Conservation (phyloP, 2,888 invertebrate species). For the Eupithecia vulgata region DNA sequence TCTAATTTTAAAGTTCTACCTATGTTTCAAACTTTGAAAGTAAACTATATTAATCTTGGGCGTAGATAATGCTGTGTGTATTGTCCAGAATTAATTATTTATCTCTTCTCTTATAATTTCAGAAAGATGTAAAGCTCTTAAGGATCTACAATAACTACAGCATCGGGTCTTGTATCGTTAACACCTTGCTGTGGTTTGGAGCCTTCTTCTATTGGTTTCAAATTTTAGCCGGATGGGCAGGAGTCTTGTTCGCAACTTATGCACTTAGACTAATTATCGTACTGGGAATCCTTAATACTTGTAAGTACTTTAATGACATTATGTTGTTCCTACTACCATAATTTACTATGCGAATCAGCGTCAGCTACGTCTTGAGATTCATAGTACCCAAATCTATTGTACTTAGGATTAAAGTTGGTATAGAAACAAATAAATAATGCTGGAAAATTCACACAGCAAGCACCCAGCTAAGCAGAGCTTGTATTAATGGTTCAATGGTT, state of each 20-base stretch:
- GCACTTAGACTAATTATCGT: background rate
- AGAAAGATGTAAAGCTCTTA: constrained; percentile 1
- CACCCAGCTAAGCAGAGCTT: too few species aligned
- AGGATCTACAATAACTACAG: constrained; percentile 10
- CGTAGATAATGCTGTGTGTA: too few species aligned
- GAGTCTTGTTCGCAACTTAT: background rate
- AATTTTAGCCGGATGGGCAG: background rate
- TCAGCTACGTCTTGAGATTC: too few species aligned
- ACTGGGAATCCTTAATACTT: background rate
- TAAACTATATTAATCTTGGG: too few species aligned
- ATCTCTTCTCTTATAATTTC: background rate
- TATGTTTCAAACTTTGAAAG: background rate
- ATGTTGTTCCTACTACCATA: background rate
- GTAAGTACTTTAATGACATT: background rate
- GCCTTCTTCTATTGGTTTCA: background rate
- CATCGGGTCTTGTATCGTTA: background rate
- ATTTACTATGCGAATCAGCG: background rate
- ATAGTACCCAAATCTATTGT: too few species aligned
- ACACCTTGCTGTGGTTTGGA: background rate
- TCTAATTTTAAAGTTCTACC: background rate
- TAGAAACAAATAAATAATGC: too few species aligned
- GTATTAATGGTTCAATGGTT: too few species aligned
- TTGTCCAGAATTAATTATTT: too few species aligned
- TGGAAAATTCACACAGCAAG: too few species aligned
- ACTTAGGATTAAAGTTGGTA: too few species aligned